Base-by-base conservation (phyloP, 1,140 invertebrate genomes). In the Rhynchophorus ferrugineus region DNA sequence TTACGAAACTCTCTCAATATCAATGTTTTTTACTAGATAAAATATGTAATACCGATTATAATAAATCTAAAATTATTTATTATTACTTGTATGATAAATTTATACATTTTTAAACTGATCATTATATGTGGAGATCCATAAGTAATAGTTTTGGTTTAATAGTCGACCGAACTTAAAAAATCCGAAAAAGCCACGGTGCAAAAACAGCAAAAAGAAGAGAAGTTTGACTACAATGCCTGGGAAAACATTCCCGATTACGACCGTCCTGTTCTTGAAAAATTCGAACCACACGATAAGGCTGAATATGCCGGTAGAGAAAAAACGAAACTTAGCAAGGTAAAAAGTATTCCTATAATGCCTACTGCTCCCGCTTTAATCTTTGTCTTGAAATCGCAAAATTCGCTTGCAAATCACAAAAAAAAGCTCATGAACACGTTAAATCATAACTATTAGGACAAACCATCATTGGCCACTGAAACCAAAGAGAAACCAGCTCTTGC, bases 191-290 rank as follows among this genome's bases (percentile, higher is more conserved):
- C 54, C 21, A 53, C 59, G 5, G 60, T 61, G 16, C 61, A 61
- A 24, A 66, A 67, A 53, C 54, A 57, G 3, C 59, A 58, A 44
- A 64, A 61, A 19, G 60, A 71, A 61, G 80, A 81, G 51, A 71
- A 73, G 29, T 74, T 73, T 60, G 69, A 66, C 44, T 82, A 80
- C 42, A 83, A 65, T 20, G 63, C 84, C 17, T 72, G 85, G 44
- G 83, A 83, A n/a, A 82, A 85, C 66, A 87, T 87, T 57, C 79
- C 83, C 17, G 83, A 86, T 68, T 82, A 82, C 61, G 80, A 82
- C 50, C 75, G 79, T 52, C 70, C 81, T 3, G 80, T 82, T 5
- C 72, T 83, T 13, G 81, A 83, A 63, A 82, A 81, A 70, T 80
- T 75, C 59, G 74, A 77, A 53, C 75, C 75, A 69, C 73, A 62